phyloP scores from a whole-genome alignment of 2,113 vertebrate species.

The Perccottus glenii region DNA sequence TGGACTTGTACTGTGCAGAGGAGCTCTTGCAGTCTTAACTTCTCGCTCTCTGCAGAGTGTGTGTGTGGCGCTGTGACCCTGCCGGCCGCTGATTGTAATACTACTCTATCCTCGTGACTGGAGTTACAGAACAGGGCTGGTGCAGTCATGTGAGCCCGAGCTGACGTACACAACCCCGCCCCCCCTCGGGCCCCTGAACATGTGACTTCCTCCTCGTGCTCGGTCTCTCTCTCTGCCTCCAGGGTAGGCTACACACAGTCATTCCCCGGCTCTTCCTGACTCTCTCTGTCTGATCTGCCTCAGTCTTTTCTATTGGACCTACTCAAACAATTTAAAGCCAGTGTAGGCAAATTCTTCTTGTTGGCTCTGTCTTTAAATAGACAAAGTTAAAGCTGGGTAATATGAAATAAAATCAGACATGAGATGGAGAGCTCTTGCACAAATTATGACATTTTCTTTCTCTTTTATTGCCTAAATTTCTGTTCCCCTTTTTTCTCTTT shows the following conservation, averaged over 20 bases:
- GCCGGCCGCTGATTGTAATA: slow-evolving; percentile 74
- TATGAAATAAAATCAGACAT: too few species aligned
- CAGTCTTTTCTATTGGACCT: slow-evolving; percentile 1
- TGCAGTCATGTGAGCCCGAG: slow-evolving; percentile 85
- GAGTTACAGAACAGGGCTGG: slow-evolving; percentile 75
- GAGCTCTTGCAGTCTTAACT: too few species aligned
- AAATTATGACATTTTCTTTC: too few species aligned
- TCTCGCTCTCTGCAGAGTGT: too few species aligned
- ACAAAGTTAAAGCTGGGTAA: too few species aligned
- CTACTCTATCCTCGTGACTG: slow-evolving; percentile 83
- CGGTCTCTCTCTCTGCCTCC: slow-evolving; percentile 4
- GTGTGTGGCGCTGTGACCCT: slow-evolving; percentile 38
- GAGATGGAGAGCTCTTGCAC: too few species aligned
- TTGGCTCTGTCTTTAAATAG: not conserved
- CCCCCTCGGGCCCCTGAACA: slow-evolving; percentile 36
- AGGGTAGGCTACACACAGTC: not conserved
- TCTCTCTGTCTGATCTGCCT: not conserved
- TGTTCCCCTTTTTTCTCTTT: too few species aligned
- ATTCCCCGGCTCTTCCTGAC: not conserved
- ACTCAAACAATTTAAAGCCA: not conserved
- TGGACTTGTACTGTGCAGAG: too few species aligned
- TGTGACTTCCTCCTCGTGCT: slow-evolving; percentile 53
- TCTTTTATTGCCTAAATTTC: too few species aligned
- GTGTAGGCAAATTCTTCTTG: not conserved
- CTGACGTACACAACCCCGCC: slow-evolving; percentile 59